A percentile compares a stretch with the other conserved stretches of the same genome.
Evolutionary conservation across 2,113 vertebrate species (phyloP).

Genomic region (Ramphastos sulfuratus): DNA sequence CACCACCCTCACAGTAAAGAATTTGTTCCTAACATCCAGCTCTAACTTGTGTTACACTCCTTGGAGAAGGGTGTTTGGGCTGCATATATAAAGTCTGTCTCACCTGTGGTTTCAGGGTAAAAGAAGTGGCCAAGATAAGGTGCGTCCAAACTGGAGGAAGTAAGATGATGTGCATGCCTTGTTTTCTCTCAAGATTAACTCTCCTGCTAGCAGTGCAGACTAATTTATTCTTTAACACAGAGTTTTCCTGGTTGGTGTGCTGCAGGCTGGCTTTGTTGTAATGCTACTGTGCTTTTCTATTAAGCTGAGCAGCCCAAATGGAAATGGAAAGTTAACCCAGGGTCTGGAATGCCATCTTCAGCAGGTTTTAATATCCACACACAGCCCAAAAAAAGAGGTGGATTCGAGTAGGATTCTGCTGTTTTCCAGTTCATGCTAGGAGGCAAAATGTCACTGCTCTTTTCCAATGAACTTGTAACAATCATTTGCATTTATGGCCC

Average conservation of each 20-base stretch:
- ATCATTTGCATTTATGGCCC: neutral
- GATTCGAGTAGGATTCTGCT: neutral
- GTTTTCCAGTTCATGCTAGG: neutral
- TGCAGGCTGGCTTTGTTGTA: neutral
- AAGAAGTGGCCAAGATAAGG: conserved; percentile 71
- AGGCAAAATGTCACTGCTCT: neutral
- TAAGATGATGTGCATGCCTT: conserved; percentile 74
- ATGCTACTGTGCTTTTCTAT: neutral
- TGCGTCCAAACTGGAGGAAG: conserved; percentile 74
- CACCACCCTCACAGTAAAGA: too few species aligned
- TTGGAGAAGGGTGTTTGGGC: neutral
- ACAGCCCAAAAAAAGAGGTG: neutral
- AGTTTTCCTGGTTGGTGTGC: conserved; percentile 16
- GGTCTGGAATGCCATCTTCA: neutral
- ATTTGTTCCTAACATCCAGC: neutral
- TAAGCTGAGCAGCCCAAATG: neutral
- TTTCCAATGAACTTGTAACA: neutral
- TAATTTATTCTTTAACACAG: conserved; percentile 45
- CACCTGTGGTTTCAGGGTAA: conserved; percentile 73
- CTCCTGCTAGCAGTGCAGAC: conserved; percentile 29
- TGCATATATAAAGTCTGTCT: neutral
- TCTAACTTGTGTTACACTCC: neutral
- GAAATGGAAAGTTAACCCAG: neutral
- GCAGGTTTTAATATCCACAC: neutral
- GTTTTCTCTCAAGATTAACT: conserved; percentile 55